Conservation (phyloP, 1,140 invertebrate genomes). For the Diachasma alloeum region DNA sequence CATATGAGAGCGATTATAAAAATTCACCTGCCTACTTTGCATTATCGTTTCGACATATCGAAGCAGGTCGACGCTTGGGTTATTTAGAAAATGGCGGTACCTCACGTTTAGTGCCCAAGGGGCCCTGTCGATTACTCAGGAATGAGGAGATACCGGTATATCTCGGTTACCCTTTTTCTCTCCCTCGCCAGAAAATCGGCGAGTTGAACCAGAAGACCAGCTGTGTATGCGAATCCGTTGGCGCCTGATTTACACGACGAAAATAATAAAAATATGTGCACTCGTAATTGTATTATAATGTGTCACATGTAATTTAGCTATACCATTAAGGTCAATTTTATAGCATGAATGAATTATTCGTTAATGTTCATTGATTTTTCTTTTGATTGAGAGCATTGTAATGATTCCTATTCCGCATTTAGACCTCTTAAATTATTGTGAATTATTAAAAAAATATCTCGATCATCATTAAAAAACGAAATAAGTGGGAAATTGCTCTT, state of each 20-base stretch:
- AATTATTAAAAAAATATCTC: too few relatives aligned
- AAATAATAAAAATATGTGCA: background rate
- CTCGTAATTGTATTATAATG: background rate
- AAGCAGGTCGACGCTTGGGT: slow-evolving; percentile 32
- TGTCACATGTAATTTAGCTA: background rate
- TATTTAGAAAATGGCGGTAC: slow-evolving; percentile 60
- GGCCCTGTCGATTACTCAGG: slow-evolving; percentile 61
- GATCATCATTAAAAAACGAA: too few relatives aligned
- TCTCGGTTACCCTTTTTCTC: slow-evolving; percentile 39
- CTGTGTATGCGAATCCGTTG: background rate
- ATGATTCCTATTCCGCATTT: too few relatives aligned
- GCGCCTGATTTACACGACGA: background rate
- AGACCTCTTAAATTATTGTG: too few relatives aligned
- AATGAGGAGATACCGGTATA: slow-evolving; percentile 65
- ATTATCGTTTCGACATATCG: slow-evolving; percentile 35
- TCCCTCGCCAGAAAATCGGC: background rate
- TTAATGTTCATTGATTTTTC: too few relatives aligned
- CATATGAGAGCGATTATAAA: background rate
- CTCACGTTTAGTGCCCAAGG: slow-evolving; percentile 44
- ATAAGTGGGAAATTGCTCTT: too few relatives aligned
- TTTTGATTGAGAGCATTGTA: too few relatives aligned
- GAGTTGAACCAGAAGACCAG: background rate
- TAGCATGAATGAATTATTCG: too few relatives aligned
- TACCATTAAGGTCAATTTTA: too few relatives aligned
- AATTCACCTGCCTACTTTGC: background rate